A percentile compares a stretch with the other conserved stretches of the same genome.
phyloP scores from a whole-genome alignment of 2,888 invertebrate species.

The Acholoe squamosa region DNA sequence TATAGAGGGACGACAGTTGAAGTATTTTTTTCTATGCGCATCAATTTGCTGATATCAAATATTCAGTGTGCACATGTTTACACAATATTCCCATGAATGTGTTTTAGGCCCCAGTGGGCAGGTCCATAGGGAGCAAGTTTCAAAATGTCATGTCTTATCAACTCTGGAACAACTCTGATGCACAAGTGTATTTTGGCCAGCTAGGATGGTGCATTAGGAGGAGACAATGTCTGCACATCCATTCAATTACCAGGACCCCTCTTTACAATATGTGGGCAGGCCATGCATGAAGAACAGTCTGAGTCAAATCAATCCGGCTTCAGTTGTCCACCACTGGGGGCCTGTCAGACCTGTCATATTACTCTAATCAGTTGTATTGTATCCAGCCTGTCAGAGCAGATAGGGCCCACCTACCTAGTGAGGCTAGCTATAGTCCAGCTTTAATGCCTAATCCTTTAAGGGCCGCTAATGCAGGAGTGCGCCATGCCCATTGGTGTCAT shows the following conservation, averaged over 20 bases:
- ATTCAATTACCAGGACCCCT: conserved; percentile 6
- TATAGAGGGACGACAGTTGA: too few relatives aligned
- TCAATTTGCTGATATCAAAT: too few relatives aligned
- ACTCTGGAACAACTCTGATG: neutral
- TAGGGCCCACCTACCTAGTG: neutral
- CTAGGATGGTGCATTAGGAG: neutral
- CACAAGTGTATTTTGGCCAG: conserved; percentile 7
- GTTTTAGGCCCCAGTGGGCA: too few relatives aligned
- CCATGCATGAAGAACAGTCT: conserved; percentile 38
- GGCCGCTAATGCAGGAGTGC: too few relatives aligned
- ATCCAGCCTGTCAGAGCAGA: neutral
- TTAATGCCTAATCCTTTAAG: neutral
- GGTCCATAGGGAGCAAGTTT: too few relatives aligned
- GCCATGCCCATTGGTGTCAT: too few relatives aligned
- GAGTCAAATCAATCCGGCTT: conserved; percentile 50
- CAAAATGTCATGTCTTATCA: neutral
- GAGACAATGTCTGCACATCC: conserved; percentile 15
- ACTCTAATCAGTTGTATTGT: conserved; percentile 37
- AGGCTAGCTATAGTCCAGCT: neutral
- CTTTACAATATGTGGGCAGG: neutral
- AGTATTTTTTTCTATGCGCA: too few relatives aligned
- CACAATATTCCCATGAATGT: too few relatives aligned
- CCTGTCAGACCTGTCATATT: conserved; percentile 56
- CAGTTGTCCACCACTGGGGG: conserved; percentile 5
- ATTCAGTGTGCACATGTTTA: too few relatives aligned